These are phyloP conservation scores for Epizoanthus fatuus DNA, from an alignment of 92 coral and sea anemone species.

Conservation along the genomic window DNA sequence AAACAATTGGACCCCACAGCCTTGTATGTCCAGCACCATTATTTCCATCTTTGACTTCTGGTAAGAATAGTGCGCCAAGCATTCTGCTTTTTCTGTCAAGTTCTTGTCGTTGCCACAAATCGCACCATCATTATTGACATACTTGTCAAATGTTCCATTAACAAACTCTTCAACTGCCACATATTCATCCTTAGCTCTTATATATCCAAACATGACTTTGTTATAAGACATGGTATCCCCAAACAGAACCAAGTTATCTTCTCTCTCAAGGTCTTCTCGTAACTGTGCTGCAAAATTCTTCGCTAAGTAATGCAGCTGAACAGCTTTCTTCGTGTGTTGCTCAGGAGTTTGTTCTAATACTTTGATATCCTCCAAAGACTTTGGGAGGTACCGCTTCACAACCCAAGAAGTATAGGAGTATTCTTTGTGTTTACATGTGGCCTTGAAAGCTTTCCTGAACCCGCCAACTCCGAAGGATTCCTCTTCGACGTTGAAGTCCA, in stretches of 20 bases:
- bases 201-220: constrained; percentile 49
- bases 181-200: constrained; percentile 20
- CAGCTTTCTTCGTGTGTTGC: constrained; percentile 47
- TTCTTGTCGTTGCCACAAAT: constrained; percentile 36
- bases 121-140: constrained; percentile 43
- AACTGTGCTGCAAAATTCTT: constrained; percentile 32
- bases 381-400: constrained; percentile 46
- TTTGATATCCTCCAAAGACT: constrained; percentile 35
- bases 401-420: constrained; percentile 42
- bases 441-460: constrained; percentile 62
- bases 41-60: constrained; percentile 53
- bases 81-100: constrained; percentile 57
- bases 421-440: constrained; percentile 40
- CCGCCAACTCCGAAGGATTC: constrained; percentile 49
- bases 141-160: constrained; percentile 43
- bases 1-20: constrained; percentile 44
- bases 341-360: constrained; percentile 32
- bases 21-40: constrained; percentile 67
- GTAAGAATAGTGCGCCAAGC: constrained; percentile 58
- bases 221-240: constrained; percentile 31
- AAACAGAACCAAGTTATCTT: constrained; percentile 28
- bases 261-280: constrained; percentile 17
- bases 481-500: constrained; percentile 48
- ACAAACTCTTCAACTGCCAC: constrained; percentile 56
- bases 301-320: constrained; percentile 59